These are phyloP conservation scores for Hippocampus mohnikei DNA, from an alignment of 2,113 vertebrate species.

Conservation along the genomic window DNA sequence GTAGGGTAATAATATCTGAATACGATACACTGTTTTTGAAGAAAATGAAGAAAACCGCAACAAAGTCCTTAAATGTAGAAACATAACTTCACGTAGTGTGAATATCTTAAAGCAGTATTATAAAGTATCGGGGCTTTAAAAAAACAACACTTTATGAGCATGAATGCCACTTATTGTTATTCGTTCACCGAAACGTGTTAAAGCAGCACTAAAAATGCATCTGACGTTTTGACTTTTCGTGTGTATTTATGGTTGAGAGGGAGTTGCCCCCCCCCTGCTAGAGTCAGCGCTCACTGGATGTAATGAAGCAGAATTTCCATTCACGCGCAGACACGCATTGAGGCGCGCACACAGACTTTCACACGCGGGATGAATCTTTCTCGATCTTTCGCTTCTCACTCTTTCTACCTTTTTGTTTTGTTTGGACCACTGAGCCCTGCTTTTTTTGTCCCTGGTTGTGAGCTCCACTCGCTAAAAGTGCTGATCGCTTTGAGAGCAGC, in stretches of 20 bases:
- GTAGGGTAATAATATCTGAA: background rate
- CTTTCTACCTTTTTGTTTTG: constrained; percentile 9
- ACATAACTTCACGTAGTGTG: background rate
- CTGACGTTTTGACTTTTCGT: background rate
- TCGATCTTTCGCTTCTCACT: constrained; percentile 54
- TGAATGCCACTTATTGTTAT: background rate
- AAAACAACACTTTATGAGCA: background rate
- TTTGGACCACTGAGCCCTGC: constrained; percentile 6
- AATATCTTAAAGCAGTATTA: background rate
- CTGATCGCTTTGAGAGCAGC: constrained; percentile 13
- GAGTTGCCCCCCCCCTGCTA: constrained; percentile 3
- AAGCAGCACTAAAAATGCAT: background rate
- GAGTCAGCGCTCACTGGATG: constrained; percentile 58
- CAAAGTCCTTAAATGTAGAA: background rate
- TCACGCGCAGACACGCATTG: constrained; percentile 23
- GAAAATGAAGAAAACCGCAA: background rate
- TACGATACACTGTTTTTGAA: background rate
- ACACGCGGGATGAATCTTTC: constrained; percentile 46
- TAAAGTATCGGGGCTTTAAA: constrained; percentile 6
- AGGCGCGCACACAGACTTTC: background rate
- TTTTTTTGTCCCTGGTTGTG: constrained; percentile 37
- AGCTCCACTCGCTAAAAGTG: constrained; percentile 23
- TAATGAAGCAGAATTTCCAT: constrained; percentile 55
- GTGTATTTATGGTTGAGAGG: constrained; percentile 3
- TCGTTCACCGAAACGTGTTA: background rate